These are phyloP conservation scores for Erpetoichthys calabaricus DNA, from an alignment of 2,797 vertebrate genomes.

Conservation along the genomic window DNA sequence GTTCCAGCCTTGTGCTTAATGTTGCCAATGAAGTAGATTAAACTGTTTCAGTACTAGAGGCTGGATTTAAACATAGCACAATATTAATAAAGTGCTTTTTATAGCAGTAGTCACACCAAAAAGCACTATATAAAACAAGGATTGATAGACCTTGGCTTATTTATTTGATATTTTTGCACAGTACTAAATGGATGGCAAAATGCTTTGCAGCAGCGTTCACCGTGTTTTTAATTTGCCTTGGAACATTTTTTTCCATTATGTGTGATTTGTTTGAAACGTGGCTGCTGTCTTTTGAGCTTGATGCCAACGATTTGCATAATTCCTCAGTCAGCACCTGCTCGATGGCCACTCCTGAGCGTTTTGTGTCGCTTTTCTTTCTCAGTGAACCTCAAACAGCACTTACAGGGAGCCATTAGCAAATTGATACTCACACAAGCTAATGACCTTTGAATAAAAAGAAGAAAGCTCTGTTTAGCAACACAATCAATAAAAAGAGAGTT, in stretches of 20 bases:
- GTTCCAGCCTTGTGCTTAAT: too few relatives aligned
- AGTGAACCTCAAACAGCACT: neutral
- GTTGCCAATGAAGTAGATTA: too few relatives aligned
- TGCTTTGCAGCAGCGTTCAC: too few relatives aligned
- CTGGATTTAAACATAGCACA: too few relatives aligned
- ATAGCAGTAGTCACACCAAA: too few relatives aligned
- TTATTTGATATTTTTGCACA: too few relatives aligned
- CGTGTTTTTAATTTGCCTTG: too few relatives aligned
- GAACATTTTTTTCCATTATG: neutral
- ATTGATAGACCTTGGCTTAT: too few relatives aligned
- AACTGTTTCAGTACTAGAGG: too few relatives aligned
- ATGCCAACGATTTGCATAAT: slow-evolving; percentile 42
- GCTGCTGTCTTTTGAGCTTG: neutral
- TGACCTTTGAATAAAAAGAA: neutral
- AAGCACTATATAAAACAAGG: too few relatives aligned
- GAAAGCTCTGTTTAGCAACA: slow-evolving; percentile 3
- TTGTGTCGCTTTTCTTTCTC: neutral
- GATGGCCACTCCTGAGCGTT: neutral
- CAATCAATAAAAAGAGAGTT: neutral
- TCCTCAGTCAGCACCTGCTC: slow-evolving; percentile 30
- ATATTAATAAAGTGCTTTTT: too few relatives aligned
- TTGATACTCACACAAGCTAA: neutral
- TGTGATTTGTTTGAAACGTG: neutral
- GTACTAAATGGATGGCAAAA: too few relatives aligned
- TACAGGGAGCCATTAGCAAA: slow-evolving; percentile 9